These are phyloP conservation scores for Thamnaconus septentrionalis DNA, from an alignment of 2,113 vertebrate genomes.

Conservation along the genomic window DNA sequence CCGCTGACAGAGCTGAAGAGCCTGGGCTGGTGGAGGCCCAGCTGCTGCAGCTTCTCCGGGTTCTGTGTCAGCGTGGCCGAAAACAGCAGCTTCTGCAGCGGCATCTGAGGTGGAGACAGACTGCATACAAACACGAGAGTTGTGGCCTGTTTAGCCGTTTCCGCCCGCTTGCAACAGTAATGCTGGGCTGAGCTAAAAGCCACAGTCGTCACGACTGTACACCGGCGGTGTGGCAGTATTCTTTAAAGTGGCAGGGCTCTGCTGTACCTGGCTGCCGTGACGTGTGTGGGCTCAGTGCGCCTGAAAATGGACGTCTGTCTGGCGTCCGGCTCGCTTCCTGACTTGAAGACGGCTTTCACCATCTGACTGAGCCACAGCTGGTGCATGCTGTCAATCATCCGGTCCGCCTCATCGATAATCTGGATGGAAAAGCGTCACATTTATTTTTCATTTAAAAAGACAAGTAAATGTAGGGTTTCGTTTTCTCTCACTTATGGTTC, in stretches of 20 bases:
- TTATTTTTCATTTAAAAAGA: too few species aligned
- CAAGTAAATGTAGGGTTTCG: too few species aligned
- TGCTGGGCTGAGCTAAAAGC: too few species aligned
- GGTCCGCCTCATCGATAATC: slow-evolving; percentile 93
- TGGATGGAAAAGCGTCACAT: slow-evolving; percentile 41
- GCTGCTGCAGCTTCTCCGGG: slow-evolving; percentile 91
- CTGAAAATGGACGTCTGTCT: slow-evolving; percentile 63
- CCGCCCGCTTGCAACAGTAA: too few species aligned
- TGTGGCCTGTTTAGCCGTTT: too few species aligned
- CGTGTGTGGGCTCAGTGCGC: slow-evolving; percentile 65
- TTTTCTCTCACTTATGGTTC: too few species aligned
- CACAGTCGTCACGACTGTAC: too few species aligned
- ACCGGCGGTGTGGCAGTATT: too few species aligned
- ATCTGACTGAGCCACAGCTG: slow-evolving; percentile 91
- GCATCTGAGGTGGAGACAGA: slow-evolving; percentile 81
- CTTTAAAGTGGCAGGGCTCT: neutral
- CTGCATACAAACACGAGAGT: slow-evolving; percentile 58
- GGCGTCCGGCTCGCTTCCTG: slow-evolving; percentile 16
- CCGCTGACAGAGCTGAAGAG: slow-evolving; percentile 84
- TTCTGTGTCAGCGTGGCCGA: slow-evolving; percentile 94
- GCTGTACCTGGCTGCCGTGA: slow-evolving; percentile 85
- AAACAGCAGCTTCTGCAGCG: slow-evolving; percentile 94
- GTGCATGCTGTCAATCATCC: slow-evolving; percentile 96
- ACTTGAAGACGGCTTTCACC: slow-evolving; percentile 78
- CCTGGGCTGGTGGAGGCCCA: slow-evolving; percentile 86